Base-by-base conservation (phyloP, 2,113 vertebrate species). In the Raphicerus campestris region DNA sequence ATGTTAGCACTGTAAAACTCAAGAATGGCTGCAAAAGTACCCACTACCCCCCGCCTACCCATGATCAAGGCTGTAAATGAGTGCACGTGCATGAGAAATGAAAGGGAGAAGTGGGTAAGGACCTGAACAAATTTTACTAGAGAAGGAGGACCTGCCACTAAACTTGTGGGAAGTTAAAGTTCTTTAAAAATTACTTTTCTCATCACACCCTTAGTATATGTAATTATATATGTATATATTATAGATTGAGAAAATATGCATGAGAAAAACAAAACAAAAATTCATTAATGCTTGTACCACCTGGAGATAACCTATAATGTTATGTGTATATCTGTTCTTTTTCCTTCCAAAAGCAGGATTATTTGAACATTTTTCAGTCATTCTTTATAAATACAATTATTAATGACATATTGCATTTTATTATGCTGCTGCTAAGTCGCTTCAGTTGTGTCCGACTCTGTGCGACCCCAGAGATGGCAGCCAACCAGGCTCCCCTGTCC, bases 251-350 rank as follows among this genome's bases (percentile, higher is more conserved):
- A 95, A 96, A 93, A 96, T 42, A 95, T 3, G 42, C 32, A 61
- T 77, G 49, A 96, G 70, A 22, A 94, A 87, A 96, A 17, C 55
- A 89, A 92, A 87, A 87, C 30, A 87, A 85, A 88, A 84, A 61
- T 32, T 93, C 77, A 90, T 42, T 47, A 32, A 75, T 90, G 73
- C 63, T 30, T 81, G 49, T 2, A 84, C 24, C 24, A 93, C 70
- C 39, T 45, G 81, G 55, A 32, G 77, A 92, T 82, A 95, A 77
- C 66, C 11, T 63, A 26, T 49, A 82, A 75, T 3, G 55, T 39
- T 61, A 45, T 63, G 11, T 89, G 7, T 53, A 28, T 47, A 39
- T 63, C 42, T 88, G 51, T 81, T 86, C 9, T 49, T 91, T 89
- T 89, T 81, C 39, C 35, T 85, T 85, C 47, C 56, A 32, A 58